Base-by-base conservation (phyloP, 2,797 vertebrate genomes). In the Threskiornis aethiopicus region DNA sequence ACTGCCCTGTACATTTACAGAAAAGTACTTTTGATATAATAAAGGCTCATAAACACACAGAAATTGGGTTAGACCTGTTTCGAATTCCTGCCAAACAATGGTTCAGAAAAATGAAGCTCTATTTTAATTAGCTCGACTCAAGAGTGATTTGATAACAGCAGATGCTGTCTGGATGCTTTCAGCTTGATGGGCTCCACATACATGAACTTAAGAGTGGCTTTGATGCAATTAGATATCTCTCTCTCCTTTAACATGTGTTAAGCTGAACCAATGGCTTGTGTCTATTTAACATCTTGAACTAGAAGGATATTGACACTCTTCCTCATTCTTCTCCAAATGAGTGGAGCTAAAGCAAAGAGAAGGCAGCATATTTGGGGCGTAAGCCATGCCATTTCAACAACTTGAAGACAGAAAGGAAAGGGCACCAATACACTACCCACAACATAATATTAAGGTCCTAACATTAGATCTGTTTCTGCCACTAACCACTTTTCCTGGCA, bases 1-100 rank as follows among this genome's bases (percentile, higher is more conserved):
- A 98, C 98, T 99, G 99, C 99, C 99, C 99, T 99, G 98, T 99
- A 99, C 99, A 99, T 99, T 99, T 99, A 99, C 98, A 98, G 98
- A 99, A 99, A 99, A 99, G 99, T 99, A 99, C 98, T 99, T 98
- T 98, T 99, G 99, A 99, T 99, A 99, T 98, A 99, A 99, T 99
- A 99, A 99, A 99, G 98, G 98, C 98, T 99, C 99, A 99, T 99
- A 99, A 99, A 99, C 99, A 99, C 98, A 98, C 98, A 98, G 98
- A 99, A 99, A 99, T 99, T 98, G 98, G 98, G 99, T 99, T 99
- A 99, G 98, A 98, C 97, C 95, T 96, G 98, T 99, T 98, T 99
- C 99, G 96, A 98, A 99, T 99, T 99, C 98, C 99, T 98, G 98
- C 99, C 98, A 99, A 99, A 99, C 99, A 99, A 99, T 98, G 97